Evolutionary conservation across 1,140 invertebrate genomes (phyloP).

Genomic region (Drosophila melanica): DNA sequence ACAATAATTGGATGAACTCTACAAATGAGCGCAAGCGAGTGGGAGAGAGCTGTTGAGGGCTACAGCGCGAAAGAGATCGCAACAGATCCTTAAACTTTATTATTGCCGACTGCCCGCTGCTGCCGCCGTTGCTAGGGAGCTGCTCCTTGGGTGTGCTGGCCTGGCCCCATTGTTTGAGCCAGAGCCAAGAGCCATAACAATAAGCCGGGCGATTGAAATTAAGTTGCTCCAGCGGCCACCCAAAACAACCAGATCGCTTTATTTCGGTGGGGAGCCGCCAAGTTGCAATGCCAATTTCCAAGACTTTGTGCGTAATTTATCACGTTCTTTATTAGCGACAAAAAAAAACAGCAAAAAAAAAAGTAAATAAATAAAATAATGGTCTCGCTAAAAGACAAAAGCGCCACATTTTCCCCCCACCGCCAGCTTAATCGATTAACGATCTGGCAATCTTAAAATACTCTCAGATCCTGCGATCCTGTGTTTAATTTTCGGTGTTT

Average conservation of each 20-base stretch:
- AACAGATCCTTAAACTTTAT: slow-evolving; percentile 74
- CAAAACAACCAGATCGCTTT: slow-evolving; percentile 26
- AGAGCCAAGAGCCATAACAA: slow-evolving; percentile 62
- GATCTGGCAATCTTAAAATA: slow-evolving; percentile 26
- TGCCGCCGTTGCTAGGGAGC: background rate
- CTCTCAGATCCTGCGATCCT: slow-evolving; percentile 4
- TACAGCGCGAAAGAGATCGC: slow-evolving; percentile 27
- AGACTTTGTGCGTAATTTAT: slow-evolving; percentile 59
- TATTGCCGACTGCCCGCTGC: slow-evolving; percentile 46
- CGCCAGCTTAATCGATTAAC: slow-evolving; percentile 67
- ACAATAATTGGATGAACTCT: slow-evolving; percentile 73
- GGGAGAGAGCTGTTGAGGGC: background rate
- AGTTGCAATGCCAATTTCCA: slow-evolving; percentile 23
- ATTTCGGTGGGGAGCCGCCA: background rate
- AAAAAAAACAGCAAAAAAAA: slow-evolving; percentile 6
- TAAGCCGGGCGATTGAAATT: slow-evolving; percentile 76
- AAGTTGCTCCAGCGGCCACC: slow-evolving; percentile 72
- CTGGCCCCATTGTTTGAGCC: slow-evolving; percentile 42
- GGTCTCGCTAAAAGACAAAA: slow-evolving; percentile 40
- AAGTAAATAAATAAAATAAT: background rate
- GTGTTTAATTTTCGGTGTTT: slow-evolving; percentile 56
- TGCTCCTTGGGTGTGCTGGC: slow-evolving; percentile 63
- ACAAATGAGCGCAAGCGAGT: slow-evolving; percentile 9
- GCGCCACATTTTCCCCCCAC: slow-evolving; percentile 9
- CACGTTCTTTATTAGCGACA: slow-evolving; percentile 78